Percentiles rank a stretch among this genome's conserved stretches.
phyloP scores from a whole-genome alignment of 2,888 invertebrate species.

The Parelbella ahira region DNA sequence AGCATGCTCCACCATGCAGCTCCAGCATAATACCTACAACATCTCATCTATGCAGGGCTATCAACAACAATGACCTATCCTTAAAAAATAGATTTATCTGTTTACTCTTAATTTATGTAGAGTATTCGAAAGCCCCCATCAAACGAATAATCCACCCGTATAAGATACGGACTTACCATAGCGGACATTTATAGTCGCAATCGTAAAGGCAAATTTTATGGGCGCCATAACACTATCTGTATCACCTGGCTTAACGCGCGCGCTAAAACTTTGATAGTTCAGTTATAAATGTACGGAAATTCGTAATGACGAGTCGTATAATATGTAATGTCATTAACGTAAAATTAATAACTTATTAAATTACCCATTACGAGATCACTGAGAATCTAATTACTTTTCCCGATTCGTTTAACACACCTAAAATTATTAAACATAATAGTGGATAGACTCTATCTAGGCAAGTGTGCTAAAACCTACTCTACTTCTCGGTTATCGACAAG shows the following conservation, averaged over 20 bases:
- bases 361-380: slow-evolving; percentile 14
- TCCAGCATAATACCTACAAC: no score
- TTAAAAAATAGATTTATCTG: slow-evolving; percentile 6
- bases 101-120: slow-evolving; percentile 8
- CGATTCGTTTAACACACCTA: no score
- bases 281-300: slow-evolving; percentile 23
- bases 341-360: no score
- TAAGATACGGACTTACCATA: slow-evolving; percentile 24
- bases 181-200: slow-evolving; percentile 25
- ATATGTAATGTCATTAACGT: no score
- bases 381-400: slow-evolving; percentile 6
- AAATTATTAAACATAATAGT: no score
- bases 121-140: slow-evolving; percentile 12
- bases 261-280: slow-evolving; percentile 24
- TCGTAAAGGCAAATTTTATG: slow-evolving; percentile 26
- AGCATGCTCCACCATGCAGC: no score
- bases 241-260: slow-evolving; percentile 27
- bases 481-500: no score
- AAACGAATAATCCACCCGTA: slow-evolving; percentile 21
- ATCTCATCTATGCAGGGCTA: no score
- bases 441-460: no score
- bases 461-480: no score
- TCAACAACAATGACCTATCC: no score
- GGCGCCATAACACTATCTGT: slow-evolving; percentile 26
- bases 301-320: no score